Conservation (phyloP, 92 coral and sea anemone genomes). For the Paramuricea clavata region DNA sequence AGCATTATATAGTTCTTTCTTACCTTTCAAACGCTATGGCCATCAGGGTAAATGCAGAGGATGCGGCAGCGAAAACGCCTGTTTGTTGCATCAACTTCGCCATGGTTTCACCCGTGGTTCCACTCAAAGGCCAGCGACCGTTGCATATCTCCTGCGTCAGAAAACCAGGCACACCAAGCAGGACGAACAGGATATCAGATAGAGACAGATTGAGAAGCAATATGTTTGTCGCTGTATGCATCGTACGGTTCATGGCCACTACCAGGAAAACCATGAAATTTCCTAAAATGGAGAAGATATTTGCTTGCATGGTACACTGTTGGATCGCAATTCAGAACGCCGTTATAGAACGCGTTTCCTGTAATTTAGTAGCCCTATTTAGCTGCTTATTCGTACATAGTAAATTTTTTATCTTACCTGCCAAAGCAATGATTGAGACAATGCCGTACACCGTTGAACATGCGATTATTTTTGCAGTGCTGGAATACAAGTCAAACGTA, state of each 20-base stretch:
- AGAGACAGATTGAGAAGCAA: constrained; percentile 89
- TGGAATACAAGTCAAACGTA: constrained; percentile 26
- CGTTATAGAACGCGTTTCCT: too few species aligned
- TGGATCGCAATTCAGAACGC: too few species aligned
- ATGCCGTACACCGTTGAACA: constrained; percentile 78
- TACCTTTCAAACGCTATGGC: constrained; percentile 90
- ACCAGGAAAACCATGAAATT: constrained; percentile 85
- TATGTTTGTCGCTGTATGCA: constrained; percentile 93
- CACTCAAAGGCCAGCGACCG: constrained; percentile 81
- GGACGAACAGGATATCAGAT: constrained; percentile 82
- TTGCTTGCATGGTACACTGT: too few species aligned
- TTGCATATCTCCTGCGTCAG: constrained; percentile 67
- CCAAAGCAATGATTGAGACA: constrained; percentile 54
- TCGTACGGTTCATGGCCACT: constrained; percentile 75
- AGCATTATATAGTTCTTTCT: too few species aligned
- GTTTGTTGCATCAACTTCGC: constrained; percentile 63
- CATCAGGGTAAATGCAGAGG: constrained; percentile 87
- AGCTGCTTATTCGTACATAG: too few species aligned
- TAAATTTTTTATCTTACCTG: too few species aligned
- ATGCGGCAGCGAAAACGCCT: constrained; percentile 72
- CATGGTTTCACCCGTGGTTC: constrained; percentile 70
- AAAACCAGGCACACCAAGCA: constrained; percentile 76
- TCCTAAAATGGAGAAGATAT: constrained; percentile 64
- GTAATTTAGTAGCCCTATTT: too few species aligned
- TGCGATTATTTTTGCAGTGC: constrained; percentile 58